A percentile compares a stretch with the other conserved stretches of the same genome.
Evolutionary conservation across 1,140 invertebrate species (phyloP).

Genomic region (Meteorus sp.): DNA sequence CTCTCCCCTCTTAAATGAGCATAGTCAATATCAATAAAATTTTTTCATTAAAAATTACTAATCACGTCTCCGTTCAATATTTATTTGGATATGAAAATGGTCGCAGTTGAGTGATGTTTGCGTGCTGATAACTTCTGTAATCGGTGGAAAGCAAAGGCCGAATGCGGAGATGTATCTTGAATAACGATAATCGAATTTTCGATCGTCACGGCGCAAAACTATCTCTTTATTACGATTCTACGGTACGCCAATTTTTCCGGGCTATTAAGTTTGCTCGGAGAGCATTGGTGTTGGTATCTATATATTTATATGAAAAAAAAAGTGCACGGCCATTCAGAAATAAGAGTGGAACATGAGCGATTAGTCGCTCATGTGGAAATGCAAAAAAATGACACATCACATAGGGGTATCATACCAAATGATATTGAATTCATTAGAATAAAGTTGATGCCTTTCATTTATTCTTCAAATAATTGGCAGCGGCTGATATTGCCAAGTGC

Average conservation of each 20-base stretch:
- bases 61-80: not conserved
- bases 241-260: conserved; percentile 24
- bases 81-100: too few relatives aligned
- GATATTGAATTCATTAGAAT: too few relatives aligned
- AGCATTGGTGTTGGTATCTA: too few relatives aligned
- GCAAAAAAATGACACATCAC: too few relatives aligned
- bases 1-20: too few relatives aligned
- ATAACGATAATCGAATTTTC: conserved; percentile 20
- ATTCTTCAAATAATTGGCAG: too few relatives aligned
- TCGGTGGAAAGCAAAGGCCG: conserved; percentile 21
- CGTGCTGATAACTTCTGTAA: conserved; percentile 32
- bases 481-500: too few relatives aligned
- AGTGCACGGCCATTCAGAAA: not conserved
- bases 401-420: not conserved
- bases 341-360: not conserved
- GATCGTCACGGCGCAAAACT: not conserved
- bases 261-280: conserved; percentile 21
- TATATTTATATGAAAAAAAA: too few relatives aligned
- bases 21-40: not conserved
- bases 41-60: not conserved
- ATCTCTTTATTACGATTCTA: conserved; percentile 8
- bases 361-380: not conserved
- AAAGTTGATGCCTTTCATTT: too few relatives aligned
- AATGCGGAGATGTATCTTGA: not conserved
- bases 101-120: conserved; percentile 27